Evolutionary conservation across 2,797 vertebrate genomes (phyloP).

Genomic region (Arctocebus calabarensis): DNA sequence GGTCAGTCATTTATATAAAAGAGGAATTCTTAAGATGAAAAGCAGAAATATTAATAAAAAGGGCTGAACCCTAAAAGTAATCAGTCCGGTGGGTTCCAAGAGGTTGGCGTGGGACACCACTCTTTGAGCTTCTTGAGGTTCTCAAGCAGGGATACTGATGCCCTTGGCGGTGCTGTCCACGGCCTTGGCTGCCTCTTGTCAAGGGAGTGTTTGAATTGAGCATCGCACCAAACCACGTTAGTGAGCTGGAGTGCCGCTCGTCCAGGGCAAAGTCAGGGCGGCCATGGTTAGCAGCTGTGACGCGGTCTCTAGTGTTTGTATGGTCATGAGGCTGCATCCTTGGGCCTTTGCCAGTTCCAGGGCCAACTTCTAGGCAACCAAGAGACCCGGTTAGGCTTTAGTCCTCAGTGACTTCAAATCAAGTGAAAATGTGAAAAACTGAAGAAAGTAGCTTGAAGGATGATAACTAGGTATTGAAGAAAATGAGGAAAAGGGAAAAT

Average conservation of each 20-base stretch:
- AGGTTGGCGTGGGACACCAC: neutral
- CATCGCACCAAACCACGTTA: no score
- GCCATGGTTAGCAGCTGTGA: fast-evolving
- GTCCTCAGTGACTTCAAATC: neutral
- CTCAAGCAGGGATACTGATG: neutral
- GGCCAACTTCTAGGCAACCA: neutral
- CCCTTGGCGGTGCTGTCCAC: no score
- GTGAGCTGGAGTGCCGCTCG: neutral
- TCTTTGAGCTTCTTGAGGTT: neutral
- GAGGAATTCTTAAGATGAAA: neutral
- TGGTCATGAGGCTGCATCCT: neutral
- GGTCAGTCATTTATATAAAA: neutral
- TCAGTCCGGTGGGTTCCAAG: neutral
- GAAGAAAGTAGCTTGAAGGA: neutral
- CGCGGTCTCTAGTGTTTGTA: fast-evolving
- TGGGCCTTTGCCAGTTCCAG: neutral
- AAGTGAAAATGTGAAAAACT: neutral
- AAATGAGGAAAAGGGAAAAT: neutral
- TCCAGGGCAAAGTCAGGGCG: fast-evolving
- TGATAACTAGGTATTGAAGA: neutral
- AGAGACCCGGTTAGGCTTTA: neutral
- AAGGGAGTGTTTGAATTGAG: neutral
- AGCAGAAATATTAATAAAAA: neutral
- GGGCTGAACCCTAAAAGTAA: neutral
- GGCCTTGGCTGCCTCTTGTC: neutral